Base-by-base conservation (phyloP, 2,888 invertebrate genomes). In the Caenorhabditis becei region DNA sequence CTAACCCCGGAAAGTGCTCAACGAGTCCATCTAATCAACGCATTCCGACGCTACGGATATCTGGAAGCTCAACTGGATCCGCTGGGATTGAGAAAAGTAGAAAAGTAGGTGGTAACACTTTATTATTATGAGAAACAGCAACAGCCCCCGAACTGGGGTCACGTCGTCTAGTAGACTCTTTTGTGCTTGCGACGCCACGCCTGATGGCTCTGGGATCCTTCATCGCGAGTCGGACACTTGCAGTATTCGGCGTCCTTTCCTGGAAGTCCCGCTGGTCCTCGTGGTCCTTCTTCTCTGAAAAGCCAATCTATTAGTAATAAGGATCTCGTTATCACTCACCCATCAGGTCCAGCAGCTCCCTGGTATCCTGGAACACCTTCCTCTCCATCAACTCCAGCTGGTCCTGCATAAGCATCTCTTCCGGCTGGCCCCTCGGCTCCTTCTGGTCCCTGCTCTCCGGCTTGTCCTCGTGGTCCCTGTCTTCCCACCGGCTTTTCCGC, bases 1-100 rank as follows among this genome's bases (percentile, higher is more conserved):
- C 80, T 87, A 35, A 80, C 67, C 10, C 69, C 75, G 10, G 85
- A 87, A 59, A 83, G 78, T 47, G 83, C 85, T n/a, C 88, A 87
- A 59, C 72, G 83, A 14, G 79, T 87, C 14, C 88, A 89, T 80
- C 75, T 90, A 16, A 86, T 89, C 66, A 89, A 90, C 61, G 90
- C 90, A 1, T 90, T 84, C 75, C 83, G 90, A 2, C 65, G 89
- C 74, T 89, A 88, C 62, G 91, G 91, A 18, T 89, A 88, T 77
- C 82, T 88, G 23, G 79, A 83, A 24, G 91, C 91, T 1, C 82
- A 90, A 18, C 77, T 91, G 41, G 90, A 91, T 78, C 91, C 91
- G 7, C 80, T 91, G 14, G 84, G 85, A 11, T 61, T 89, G 32
- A 35, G 71, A 53, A 78, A 86, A 56, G 63, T 79, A 16, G 78